Percentiles rank a stretch among this genome's conserved stretches.
phyloP scores from a whole-genome alignment of 2,797 vertebrate genomes.

The Lepus townsendii region DNA sequence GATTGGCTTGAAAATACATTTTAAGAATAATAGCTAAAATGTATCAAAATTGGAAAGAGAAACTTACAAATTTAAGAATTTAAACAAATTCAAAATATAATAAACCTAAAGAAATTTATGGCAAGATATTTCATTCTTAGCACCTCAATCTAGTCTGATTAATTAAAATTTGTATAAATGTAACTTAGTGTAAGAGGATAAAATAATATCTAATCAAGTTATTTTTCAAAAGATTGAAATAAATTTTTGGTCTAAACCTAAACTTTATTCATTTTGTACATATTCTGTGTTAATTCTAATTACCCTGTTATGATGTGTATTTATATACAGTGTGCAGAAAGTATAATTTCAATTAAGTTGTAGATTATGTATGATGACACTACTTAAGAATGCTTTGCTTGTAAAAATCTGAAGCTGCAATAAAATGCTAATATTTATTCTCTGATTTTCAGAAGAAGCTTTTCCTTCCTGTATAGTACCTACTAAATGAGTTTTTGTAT shows the following conservation, averaged over 20 bases:
- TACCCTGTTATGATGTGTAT: conserved; percentile 93
- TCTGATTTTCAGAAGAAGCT: conserved; percentile 85
- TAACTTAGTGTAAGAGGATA: conserved; percentile 92
- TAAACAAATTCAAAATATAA: not conserved
- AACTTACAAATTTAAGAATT: not conserved
- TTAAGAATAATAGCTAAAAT: not conserved
- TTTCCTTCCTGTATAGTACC: conserved; percentile 75
- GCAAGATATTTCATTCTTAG: conserved; percentile 74
- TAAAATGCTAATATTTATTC: conserved; percentile 88
- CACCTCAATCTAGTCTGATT: conserved; percentile 84
- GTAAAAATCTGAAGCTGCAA: conserved; percentile 91
- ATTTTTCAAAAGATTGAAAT: conserved; percentile 90
- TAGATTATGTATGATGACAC: conserved; percentile 87
- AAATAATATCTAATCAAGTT: conserved; percentile 89
- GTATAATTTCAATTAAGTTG: conserved; percentile 90
- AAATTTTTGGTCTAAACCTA: conserved; percentile 89
- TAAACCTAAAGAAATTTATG: not conserved
- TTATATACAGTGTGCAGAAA: conserved; percentile 92
- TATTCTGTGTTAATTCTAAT: conserved; percentile 89
- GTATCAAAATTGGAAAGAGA: not conserved
- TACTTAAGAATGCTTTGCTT: conserved; percentile 90
- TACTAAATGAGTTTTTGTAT: conserved; percentile 86
- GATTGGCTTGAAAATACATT: not conserved
- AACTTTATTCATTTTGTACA: conserved; percentile 92
- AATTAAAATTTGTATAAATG: conserved; percentile 92